Conservation (phyloP, 1,140 invertebrate species). For the Charaxes varanes region DNA sequence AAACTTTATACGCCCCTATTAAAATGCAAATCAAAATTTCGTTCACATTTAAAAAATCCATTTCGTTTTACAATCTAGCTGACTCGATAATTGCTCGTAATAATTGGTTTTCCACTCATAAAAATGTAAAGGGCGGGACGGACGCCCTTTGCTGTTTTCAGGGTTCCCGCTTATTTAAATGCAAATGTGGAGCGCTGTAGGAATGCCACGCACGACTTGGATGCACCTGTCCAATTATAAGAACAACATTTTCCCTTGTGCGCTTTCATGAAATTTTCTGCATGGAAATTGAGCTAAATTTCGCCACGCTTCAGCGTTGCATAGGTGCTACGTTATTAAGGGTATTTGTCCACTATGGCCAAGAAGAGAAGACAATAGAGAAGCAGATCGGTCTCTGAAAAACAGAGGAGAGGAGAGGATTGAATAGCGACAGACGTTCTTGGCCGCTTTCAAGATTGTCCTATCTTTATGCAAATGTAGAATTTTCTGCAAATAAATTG, state of each 20-base stretch:
- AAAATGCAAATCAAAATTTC: slow-evolving; percentile 32
- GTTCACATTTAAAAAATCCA: slow-evolving; percentile 32
- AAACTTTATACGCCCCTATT: slow-evolving; percentile 2
- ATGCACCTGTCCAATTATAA: slow-evolving; percentile 63
- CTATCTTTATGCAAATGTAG: no score
- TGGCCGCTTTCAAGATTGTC: no score
- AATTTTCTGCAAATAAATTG: no score
- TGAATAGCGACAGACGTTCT: no score
- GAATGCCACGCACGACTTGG: slow-evolving; percentile 53
- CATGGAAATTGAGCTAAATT: slow-evolving; percentile 46
- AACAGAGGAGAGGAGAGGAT: no score
- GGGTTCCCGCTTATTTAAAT: slow-evolving; percentile 62
- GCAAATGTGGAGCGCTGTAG: slow-evolving; percentile 47
- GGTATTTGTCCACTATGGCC: no score
- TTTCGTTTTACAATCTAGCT: slow-evolving; percentile 45
- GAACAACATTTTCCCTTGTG: slow-evolving; percentile 56
- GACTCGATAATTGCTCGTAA: slow-evolving; percentile 62
- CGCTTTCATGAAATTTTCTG: slow-evolving; percentile 61
- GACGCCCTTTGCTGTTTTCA: slow-evolving; percentile 41
- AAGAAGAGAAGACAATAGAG: no score
- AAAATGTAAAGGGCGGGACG: slow-evolving; percentile 52
- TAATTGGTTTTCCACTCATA: slow-evolving; percentile 64
- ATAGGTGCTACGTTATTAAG: slow-evolving; percentile 5
- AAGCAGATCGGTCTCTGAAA: no score
- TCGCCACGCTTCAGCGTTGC: slow-evolving; percentile 6